These are phyloP conservation scores for Catocala fraxini DNA, from an alignment of 2,888 invertebrate species.

Conservation along the genomic window DNA sequence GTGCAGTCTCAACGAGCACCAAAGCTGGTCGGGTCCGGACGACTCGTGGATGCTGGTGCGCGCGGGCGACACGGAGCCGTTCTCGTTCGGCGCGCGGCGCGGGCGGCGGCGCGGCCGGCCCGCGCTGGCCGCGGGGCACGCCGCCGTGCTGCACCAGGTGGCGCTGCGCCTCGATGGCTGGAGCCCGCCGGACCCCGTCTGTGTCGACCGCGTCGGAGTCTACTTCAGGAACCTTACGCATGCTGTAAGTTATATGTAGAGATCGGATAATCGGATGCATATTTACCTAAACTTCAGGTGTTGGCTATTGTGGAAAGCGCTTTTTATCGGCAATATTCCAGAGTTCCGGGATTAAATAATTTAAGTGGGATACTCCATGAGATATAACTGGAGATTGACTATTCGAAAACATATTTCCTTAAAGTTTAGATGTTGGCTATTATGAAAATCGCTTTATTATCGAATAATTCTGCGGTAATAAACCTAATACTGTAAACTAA, in stretches of 20 bases:
- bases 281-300: too few species aligned
- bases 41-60: conserved; percentile 89
- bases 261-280: too few species aligned
- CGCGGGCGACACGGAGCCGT: conserved; percentile 93
- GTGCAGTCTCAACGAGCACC: conserved; percentile 62
- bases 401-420: too few species aligned
- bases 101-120: conserved; percentile 83
- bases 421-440: too few species aligned
- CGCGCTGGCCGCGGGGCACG: conserved; percentile 87
- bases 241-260: conserved; percentile 47
- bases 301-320: too few species aligned
- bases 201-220: conserved; percentile 98
- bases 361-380: too few species aligned
- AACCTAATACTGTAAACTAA: too few species aligned
- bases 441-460: too few species aligned
- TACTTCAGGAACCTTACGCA: conserved; percentile 92
- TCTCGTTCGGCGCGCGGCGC: conserved; percentile 94
- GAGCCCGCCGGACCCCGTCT: conserved; percentile 95
- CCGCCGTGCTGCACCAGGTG: conserved; percentile 94
- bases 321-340: too few species aligned
- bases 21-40: conserved; percentile 71
- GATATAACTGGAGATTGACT: too few species aligned
- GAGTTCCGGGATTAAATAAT: too few species aligned
- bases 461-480: too few species aligned
- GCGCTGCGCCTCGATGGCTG: conserved; percentile 96